Conservation (phyloP, 2,797 vertebrate genomes). For the Rhinatrema bivittatum region DNA sequence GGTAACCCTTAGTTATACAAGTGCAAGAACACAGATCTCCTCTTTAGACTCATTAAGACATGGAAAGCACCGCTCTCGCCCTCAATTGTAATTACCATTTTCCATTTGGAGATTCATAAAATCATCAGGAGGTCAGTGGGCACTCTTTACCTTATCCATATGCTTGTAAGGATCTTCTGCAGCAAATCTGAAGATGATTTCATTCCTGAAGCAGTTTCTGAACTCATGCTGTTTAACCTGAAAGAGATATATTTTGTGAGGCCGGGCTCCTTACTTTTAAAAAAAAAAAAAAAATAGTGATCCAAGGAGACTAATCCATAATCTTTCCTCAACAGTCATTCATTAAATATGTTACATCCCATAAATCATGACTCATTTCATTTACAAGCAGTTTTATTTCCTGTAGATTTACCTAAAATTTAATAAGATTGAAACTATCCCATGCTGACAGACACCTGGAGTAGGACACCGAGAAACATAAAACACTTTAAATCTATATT, state of each 20-base stretch:
- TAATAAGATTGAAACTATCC: constrained; percentile 38
- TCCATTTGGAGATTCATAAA: too few species aligned
- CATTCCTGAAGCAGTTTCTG: constrained; percentile 67
- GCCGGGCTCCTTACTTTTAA: constrained; percentile 20
- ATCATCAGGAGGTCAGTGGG: too few species aligned
- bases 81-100: too few species aligned
- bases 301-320: constrained; percentile 18
- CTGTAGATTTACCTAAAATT: constrained; percentile 54
- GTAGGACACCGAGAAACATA: constrained; percentile 41
- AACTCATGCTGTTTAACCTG: constrained; percentile 65
- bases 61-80: too few species aligned
- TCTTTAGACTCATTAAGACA: too few species aligned
- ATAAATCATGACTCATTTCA: constrained; percentile 73
- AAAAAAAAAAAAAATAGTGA: constrained; percentile 25
- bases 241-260: constrained; percentile 49
- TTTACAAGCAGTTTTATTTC: constrained; percentile 65
- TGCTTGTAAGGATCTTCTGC: constrained; percentile 64
- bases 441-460: constrained; percentile 32
- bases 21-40: too few species aligned
- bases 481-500: constrained; percentile 64
- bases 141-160: constrained; percentile 48
- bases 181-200: constrained; percentile 63
- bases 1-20: too few species aligned
- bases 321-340: constrained; percentile 35
- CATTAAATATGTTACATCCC: constrained; percentile 53